These are phyloP conservation scores for Mesorhabditis sp. DNA, from an alignment of 2,888 invertebrate species.

Conservation along the genomic window DNA sequence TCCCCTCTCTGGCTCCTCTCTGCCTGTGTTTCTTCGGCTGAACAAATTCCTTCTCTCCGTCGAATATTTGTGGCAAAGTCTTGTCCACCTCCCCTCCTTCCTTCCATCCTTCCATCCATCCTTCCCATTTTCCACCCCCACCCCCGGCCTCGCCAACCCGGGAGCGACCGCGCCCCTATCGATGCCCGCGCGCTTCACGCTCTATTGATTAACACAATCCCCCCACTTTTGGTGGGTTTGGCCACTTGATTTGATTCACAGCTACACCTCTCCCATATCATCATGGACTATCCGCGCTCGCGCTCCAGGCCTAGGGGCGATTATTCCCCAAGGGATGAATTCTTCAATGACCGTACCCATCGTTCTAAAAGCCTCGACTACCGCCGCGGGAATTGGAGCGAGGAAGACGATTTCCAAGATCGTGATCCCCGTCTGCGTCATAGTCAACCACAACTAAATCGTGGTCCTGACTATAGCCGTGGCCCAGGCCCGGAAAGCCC, in stretches of 20 bases:
- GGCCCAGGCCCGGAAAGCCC: background rate
- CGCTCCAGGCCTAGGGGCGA: background rate
- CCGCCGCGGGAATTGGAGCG: conserved; percentile 9
- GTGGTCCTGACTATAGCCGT: background rate
- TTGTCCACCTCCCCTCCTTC: too few relatives aligned
- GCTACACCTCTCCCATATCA: background rate
- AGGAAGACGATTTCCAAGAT: background rate
- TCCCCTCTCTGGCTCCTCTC: background rate
- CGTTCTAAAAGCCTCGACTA: background rate
- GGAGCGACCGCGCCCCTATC: background rate
- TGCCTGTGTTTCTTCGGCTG: too few relatives aligned
- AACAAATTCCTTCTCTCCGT: too few relatives aligned
- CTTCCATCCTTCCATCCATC: too few relatives aligned
- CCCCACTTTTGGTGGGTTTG: conserved; percentile 6
- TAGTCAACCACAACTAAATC: background rate
- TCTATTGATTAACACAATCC: conserved; percentile 5
- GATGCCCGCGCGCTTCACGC: conserved; percentile 9
- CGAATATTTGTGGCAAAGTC: too few relatives aligned
- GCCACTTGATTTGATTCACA: background rate
- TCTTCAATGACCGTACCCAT: background rate
- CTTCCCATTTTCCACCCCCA: background rate
- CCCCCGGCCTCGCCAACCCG: background rate
- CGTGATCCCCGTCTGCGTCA: background rate
- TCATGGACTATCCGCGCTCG: background rate
- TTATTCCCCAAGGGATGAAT: background rate